Evolutionary conservation across 1,140 invertebrate species (phyloP).

Genomic region (Aphis gossypii): DNA sequence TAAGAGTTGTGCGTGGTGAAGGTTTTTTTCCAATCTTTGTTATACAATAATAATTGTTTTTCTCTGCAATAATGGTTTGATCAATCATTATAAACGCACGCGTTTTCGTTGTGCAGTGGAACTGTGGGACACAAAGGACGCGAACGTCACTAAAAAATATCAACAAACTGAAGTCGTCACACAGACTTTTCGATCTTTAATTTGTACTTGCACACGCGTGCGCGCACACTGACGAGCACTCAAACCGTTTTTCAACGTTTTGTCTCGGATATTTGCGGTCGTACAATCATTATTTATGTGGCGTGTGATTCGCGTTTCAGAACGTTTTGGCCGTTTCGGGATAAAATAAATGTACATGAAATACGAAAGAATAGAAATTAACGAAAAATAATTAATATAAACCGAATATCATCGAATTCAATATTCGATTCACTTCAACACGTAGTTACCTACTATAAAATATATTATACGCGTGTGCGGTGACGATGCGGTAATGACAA

Average conservation of each 20-base stretch:
- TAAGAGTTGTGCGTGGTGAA: background rate
- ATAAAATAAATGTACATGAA: too few relatives aligned
- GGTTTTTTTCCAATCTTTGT: slow-evolving; percentile 3
- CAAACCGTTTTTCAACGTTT: background rate
- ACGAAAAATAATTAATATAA: background rate
- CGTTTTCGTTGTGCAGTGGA: background rate
- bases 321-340: too few relatives aligned
- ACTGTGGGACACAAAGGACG: background rate
- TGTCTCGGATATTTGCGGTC: background rate
- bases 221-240: too few relatives aligned
- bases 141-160: background rate
- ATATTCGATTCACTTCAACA: background rate
- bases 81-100: background rate
- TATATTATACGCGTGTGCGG: background rate
- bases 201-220: background rate
- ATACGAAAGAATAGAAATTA: background rate
- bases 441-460: background rate
- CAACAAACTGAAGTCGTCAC: background rate
- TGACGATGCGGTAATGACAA: background rate
- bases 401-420: background rate
- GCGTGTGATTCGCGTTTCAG: too few relatives aligned
- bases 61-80: background rate
- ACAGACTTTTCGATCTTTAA: background rate
- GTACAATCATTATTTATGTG: too few relatives aligned
- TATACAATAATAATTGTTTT: slow-evolving; percentile 5